Evolutionary conservation across 1,140 invertebrate species (phyloP), one percentile per base, ranked within the genome.

Genomic region (Cyrtorhinus lividipennis): DNA sequence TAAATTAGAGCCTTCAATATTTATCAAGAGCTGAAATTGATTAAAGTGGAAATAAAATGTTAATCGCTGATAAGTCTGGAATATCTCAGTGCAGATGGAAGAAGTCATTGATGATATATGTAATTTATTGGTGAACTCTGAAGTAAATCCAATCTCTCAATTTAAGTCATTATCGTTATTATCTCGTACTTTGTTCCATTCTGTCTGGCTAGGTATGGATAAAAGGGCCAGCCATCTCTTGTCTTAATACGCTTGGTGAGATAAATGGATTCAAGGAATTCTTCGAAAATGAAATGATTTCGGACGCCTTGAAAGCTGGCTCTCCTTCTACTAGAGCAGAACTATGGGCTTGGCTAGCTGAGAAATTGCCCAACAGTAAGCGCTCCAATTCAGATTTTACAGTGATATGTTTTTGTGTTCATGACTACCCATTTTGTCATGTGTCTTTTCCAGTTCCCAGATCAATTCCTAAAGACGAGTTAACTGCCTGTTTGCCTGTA

Each of bases 251-350:
- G 13, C 95, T 88, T 83, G 83, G 85, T 24, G 84, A 88, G 56
- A 81, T 88, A 62, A 85, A 86, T 67, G 86, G 87, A 1, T 81
- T 86, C 65, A 83, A 83, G 61, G 86, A 89, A 68, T 84, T 95
- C 66, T 87, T 95, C 63, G 92, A 93, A 53, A 84, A 83, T 23
- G 92, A 96, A 78, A 90, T 95, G 75, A 80, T 95, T 64, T 80
- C 80, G 44, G 91, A 95, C 76, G 88, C 87, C 13, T 75, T 96
- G 0, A 89, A 88, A 70, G 73, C 80, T 15, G 92, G 91, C 56
- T 27, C 38, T 24, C 92, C 92, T 0, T 81, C 82, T 44, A 75
- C 95, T 0, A 80, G 89, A 62, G 77, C 82, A 0, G 88, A 94
- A 74, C 73, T 96, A 26, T 87, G 91, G 79, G 77, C 75, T 46